Evolutionary conservation across 2,797 vertebrate species (phyloP).

Genomic region (Catharus ustulatus): DNA sequence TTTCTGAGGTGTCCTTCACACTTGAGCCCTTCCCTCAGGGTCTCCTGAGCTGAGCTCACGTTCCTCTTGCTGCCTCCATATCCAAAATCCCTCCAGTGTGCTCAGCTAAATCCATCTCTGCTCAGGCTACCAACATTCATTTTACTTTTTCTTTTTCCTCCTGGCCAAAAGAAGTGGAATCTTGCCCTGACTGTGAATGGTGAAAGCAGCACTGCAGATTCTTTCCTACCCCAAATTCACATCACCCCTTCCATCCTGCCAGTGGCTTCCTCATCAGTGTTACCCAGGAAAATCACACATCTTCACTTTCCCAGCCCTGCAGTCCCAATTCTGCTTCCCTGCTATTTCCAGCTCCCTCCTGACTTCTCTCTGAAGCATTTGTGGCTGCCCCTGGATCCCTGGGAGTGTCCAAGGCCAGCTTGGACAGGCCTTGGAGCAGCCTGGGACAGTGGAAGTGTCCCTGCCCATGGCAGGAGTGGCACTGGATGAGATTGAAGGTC

Average conservation of each 20-base stretch:
- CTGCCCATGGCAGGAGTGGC: neutral
- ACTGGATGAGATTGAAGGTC: rapidly evolving
- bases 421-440: neutral
- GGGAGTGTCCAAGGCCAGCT: rapidly evolving
- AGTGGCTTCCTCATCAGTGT: neutral
- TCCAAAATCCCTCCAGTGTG: neutral
- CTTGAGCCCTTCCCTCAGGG: neutral
- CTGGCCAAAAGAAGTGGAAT: neutral
- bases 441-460: rapidly evolving
- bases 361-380: neutral
- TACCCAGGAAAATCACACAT: rapidly evolving
- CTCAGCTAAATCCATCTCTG: neutral
- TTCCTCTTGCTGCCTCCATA: neutral
- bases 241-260: neutral
- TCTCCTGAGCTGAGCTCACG: neutral
- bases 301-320: neutral
- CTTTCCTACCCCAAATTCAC: neutral
- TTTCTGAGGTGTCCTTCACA: neutral
- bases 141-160: neutral
- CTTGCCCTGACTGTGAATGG: neutral
- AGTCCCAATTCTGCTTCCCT: neutral
- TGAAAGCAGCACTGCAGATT: neutral
- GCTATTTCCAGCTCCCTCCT: rapidly evolving
- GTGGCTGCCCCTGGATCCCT: neutral
- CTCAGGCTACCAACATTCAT: neutral